Conservation (phyloP, 2,797 vertebrate genomes). For the Phoxinus dragarum region DNA sequence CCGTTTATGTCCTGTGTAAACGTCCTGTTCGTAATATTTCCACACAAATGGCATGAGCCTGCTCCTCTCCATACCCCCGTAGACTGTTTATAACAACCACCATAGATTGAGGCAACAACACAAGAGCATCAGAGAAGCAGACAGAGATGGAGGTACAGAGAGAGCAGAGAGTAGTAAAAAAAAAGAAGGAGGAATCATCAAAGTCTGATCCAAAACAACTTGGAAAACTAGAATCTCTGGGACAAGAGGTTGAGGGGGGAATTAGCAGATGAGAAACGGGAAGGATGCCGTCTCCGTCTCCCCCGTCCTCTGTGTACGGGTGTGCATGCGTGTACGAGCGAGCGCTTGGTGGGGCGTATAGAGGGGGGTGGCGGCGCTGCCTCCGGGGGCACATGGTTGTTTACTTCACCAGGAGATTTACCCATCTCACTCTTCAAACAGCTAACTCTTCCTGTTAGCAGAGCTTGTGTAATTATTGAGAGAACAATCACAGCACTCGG, state of each 20-base stretch:
- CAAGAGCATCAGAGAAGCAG: constrained; percentile 40
- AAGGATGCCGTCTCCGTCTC: constrained; percentile 22
- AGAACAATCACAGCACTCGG: constrained; percentile 6
- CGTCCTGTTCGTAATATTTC: neutral
- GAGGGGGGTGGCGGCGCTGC: constrained; percentile 34
- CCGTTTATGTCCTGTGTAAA: neutral
- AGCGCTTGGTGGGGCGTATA: constrained; percentile 36
- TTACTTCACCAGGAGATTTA: constrained; percentile 50
- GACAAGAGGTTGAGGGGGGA: constrained; percentile 40
- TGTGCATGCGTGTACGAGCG: neutral
- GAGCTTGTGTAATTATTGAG: constrained; percentile 42
- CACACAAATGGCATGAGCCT: constrained; percentile 46
- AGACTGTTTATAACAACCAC: constrained; percentile 64
- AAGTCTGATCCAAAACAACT: constrained; percentile 31
- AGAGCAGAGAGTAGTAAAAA: constrained; percentile 32
- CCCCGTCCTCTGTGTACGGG: neutral
- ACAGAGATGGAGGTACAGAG: constrained; percentile 38
- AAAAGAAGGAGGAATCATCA: constrained; percentile 41
- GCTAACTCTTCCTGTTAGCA: constrained; percentile 46
- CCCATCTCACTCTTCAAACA: constrained; percentile 43
- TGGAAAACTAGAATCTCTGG: constrained; percentile 42
- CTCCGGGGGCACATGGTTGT: constrained; percentile 39
- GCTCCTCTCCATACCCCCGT: constrained; percentile 55
- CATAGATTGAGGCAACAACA: constrained; percentile 54
- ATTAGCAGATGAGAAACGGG: constrained; percentile 43